phyloP scores from a whole-genome alignment of 2,113 vertebrate species.

The Melanerpes aurifrons region DNA sequence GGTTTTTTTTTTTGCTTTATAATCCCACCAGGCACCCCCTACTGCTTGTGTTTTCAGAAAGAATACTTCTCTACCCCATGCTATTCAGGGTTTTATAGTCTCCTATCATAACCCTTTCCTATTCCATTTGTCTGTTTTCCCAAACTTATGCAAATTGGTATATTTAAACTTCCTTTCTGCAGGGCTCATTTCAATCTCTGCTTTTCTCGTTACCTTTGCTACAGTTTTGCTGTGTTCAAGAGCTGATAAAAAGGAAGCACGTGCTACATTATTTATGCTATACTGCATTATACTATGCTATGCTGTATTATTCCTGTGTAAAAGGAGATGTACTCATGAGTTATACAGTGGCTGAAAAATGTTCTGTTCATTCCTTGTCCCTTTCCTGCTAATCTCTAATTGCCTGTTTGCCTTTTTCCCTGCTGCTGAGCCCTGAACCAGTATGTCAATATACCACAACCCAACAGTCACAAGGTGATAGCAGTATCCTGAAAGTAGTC shows the following conservation, averaged over 20 bases:
- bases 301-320: not conserved
- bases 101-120: not conserved
- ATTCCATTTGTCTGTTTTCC: not conserved
- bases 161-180: not conserved
- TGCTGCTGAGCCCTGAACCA: not conserved
- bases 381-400: not conserved
- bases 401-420: not conserved
- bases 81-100: conserved; percentile 2
- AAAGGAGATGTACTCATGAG: not conserved
- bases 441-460: not conserved
- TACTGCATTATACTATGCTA: not conserved
- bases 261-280: not conserved
- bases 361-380: not conserved
- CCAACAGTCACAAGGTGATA: not conserved
- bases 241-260: not conserved
- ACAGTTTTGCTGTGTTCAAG: not conserved
- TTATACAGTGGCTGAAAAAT: not conserved
- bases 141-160: not conserved
- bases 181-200: not conserved
- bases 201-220: not conserved
- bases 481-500: not conserved
- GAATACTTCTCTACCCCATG: not conserved
- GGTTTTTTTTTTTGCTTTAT: not conserved
- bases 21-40: conserved; percentile 16
- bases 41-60: conserved; percentile 53